Evolutionary conservation across 2,888 invertebrate genomes (phyloP), one percentile per base, ranked within the genome.

Genomic region (Drosophila flavopinicola): DNA sequence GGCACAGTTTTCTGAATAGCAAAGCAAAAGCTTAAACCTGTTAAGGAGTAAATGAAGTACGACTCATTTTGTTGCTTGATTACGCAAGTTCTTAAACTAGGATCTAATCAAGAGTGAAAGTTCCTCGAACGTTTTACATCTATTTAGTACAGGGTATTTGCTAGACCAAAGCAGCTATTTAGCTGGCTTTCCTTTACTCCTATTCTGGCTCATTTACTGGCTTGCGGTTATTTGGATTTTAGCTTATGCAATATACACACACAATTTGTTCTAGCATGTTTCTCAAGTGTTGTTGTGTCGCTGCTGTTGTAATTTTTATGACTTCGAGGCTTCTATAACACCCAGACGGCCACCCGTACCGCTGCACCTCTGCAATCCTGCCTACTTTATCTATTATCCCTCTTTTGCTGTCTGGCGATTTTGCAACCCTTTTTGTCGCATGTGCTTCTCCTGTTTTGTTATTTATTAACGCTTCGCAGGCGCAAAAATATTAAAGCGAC

Each of bases 191-290:
- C 10, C 11, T 13, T 7, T 30, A 2, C 38, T 10, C 4, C 11
- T 27, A 9, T 24, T 44, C 6, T 6, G 33, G 13, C 20, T 25
- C 37, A 24, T 49, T 23, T 13, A 6, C 7, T 45, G 15, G 59
- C 64, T 67, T 76, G 74, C 29, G 74, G 77, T 57, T 74, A 64
- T 74, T 74, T 72, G 59, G 74, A 74, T 72, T 74, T 64, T 4
- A 59, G 67, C 73, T 72, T 74, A 67, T 60, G 56, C 42, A 39
- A 44, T 42, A 24, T 30, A 42, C 35, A 23, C 5, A 27, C 27
- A 24, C 5, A 32, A 7, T 29, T 25, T 10, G 17, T 20, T 15
- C 9, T 7, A 33, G 41, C 7, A 4, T 23, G 38, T 15, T 45
- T 42, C 42, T 59, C 75, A 61, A 70, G 49, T 61, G 67, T 17